Percentiles rank a stretch among this genome's conserved stretches.
These are phyloP conservation scores for Cotesia congregata DNA, from an alignment of 2,888 invertebrate species.

Conservation along the genomic window DNA sequence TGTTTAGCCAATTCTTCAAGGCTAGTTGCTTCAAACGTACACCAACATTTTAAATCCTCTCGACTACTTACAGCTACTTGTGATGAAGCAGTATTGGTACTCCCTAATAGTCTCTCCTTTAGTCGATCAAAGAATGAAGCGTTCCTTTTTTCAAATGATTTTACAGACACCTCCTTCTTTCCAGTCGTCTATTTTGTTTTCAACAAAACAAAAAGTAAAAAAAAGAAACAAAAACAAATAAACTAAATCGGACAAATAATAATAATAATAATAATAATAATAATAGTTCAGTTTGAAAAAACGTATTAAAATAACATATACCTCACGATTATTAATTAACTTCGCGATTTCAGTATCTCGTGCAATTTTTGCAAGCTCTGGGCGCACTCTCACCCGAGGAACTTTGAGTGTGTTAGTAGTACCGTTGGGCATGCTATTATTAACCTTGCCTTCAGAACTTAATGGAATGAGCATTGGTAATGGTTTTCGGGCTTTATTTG, in stretches of 20 bases:
- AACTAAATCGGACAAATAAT: not conserved
- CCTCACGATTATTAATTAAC: conserved; percentile 62
- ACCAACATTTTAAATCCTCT: conserved; percentile 69
- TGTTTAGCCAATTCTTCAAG: conserved; percentile 63
- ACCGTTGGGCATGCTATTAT: conserved; percentile 46
- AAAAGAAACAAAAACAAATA: conserved; percentile 19
- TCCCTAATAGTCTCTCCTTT: conserved; percentile 81
- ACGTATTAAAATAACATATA: conserved; percentile 42
- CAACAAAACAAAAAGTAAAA: not conserved
- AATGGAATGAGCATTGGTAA: conserved; percentile 65
- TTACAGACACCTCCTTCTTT: conserved; percentile 56
- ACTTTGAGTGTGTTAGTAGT: conserved; percentile 60
- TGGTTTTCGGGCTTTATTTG: conserved; percentile 59
- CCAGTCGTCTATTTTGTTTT: conserved; percentile 32
- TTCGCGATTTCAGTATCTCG: conserved; percentile 64
- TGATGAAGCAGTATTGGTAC: conserved; percentile 75
- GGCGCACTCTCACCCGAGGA: conserved; percentile 64
- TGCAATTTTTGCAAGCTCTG: conserved; percentile 65
- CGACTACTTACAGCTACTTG: conserved; percentile 85
- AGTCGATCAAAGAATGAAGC: conserved; percentile 87
- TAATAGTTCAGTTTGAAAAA: conserved; percentile 3
- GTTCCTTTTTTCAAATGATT: conserved; percentile 76
- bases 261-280: not conserved
- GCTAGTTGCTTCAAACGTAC: conserved; percentile 65
- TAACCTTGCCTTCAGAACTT: conserved; percentile 52